These are phyloP conservation scores for Ameiurus melas DNA, from an alignment of 2,113 vertebrate genomes.

Conservation along the genomic window DNA sequence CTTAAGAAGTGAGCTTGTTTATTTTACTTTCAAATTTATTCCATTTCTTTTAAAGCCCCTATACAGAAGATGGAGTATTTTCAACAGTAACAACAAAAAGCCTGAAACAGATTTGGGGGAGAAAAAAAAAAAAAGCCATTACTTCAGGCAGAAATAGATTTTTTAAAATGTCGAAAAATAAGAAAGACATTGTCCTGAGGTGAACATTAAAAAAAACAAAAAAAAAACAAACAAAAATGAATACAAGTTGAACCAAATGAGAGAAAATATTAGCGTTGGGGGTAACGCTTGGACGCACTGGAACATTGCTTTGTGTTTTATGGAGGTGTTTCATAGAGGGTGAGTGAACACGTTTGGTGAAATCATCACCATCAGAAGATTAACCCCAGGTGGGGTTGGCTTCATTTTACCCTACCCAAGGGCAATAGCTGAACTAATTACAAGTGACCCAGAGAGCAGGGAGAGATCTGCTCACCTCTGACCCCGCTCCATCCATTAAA, in stretches of 20 bases:
- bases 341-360: constrained; percentile 61
- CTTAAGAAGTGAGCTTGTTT: not conserved
- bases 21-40: not conserved
- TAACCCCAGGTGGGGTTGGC: constrained; percentile 51
- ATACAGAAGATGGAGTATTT: not conserved
- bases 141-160: not conserved
- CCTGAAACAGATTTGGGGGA: not conserved
- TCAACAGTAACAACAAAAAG: not conserved
- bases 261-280: constrained; percentile 47
- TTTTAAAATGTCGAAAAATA: constrained; percentile 23
- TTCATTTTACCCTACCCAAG: constrained; percentile 60
- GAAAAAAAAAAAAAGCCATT: not conserved
- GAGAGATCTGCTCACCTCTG: constrained; percentile 36
- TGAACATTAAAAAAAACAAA: constrained; percentile 26
- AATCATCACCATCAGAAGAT: constrained; percentile 49
- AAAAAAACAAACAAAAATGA: not conserved
- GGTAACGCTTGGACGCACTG: constrained; percentile 51
- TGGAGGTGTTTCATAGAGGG: constrained; percentile 62
- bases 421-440: constrained; percentile 66
- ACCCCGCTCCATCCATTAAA: constrained; percentile 60
- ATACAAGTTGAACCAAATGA: constrained; percentile 40
- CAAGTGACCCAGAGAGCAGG: constrained; percentile 59
- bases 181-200: constrained; percentile 26
- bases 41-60: not conserved
- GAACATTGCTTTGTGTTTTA: constrained; percentile 67